Evolutionary conservation across 2,113 vertebrate species (phyloP).

Genomic region (Rattus rattus): DNA sequence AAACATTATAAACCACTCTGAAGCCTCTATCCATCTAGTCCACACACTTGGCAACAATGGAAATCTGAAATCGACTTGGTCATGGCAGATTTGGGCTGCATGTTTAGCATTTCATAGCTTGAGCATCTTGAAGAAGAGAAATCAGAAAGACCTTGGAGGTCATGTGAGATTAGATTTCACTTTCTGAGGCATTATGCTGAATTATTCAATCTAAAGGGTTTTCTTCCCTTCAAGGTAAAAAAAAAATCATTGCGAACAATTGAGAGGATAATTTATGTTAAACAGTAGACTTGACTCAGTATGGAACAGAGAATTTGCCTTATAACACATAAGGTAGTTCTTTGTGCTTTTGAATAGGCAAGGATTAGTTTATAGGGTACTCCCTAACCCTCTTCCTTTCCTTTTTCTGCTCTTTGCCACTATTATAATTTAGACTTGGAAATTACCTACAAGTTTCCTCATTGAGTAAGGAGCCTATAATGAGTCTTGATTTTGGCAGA

Average conservation of each 20-base stretch:
- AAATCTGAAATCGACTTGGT: constrained; percentile 74
- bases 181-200: constrained; percentile 39
- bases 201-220: constrained; percentile 38
- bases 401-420: neutral
- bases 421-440: neutral
- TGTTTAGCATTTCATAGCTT: constrained; percentile 65
- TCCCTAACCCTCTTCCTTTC: neutral
- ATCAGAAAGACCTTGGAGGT: constrained; percentile 70
- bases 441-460: neutral
- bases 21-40: constrained; percentile 56
- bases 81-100: constrained; percentile 66
- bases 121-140: constrained; percentile 46
- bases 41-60: constrained; percentile 63
- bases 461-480: neutral
- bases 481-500: neutral
- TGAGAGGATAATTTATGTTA: neutral
- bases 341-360: neutral
- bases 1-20: constrained; percentile 64
- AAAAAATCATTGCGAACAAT: neutral
- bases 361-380: neutral
- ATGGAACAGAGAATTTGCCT: constrained; percentile 26
- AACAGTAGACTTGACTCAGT: neutral
- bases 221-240: neutral
- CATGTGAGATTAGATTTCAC: constrained; percentile 69
- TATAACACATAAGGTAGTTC: neutral